A percentile compares a stretch with the other conserved stretches of the same genome.
Evolutionary conservation across 2,888 invertebrate genomes (phyloP).

Genomic region (Euzophera pinguis): DNA sequence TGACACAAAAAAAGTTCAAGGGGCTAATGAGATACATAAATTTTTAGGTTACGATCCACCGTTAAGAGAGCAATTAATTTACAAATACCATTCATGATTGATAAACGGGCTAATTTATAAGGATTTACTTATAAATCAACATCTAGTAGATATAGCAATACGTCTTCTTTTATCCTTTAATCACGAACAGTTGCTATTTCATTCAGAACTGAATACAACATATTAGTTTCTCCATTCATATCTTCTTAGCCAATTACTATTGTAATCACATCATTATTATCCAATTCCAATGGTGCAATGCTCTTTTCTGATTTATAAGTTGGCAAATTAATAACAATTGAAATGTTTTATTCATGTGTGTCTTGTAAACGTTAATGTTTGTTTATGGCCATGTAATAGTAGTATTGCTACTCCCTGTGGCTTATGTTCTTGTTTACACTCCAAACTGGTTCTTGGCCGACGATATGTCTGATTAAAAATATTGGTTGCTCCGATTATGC

Average conservation of each 20-base stretch:
- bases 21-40: neutral
- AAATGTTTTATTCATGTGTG: constrained; percentile 24
- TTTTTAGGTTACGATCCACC: too few species aligned
- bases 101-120: neutral
- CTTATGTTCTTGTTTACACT: constrained; percentile 9
- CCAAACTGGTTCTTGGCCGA: neutral
- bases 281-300: constrained; percentile 17
- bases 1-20: constrained; percentile 21
- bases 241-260: constrained; percentile 4
- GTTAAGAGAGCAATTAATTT: too few species aligned
- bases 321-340: constrained; percentile 20
- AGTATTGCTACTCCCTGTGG: neutral
- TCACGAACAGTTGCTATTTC: constrained; percentile 8
- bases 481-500: constrained; percentile 8
- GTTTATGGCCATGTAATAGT: constrained; percentile 7
- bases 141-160: neutral
- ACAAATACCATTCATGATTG: too few species aligned
- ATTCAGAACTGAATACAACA: neutral
- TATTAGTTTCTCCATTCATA: constrained; percentile 13
- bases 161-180: constrained; percentile 6
- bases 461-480: constrained; percentile 7
- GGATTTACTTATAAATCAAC: neutral
- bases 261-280: constrained; percentile 16
- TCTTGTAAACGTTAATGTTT: constrained; percentile 12
- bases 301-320: constrained; percentile 17